Percentiles rank a stretch among this genome's conserved stretches.
These are phyloP conservation scores for Heterochromis multidens DNA, from an alignment of 2,113 vertebrate species.

Conservation along the genomic window DNA sequence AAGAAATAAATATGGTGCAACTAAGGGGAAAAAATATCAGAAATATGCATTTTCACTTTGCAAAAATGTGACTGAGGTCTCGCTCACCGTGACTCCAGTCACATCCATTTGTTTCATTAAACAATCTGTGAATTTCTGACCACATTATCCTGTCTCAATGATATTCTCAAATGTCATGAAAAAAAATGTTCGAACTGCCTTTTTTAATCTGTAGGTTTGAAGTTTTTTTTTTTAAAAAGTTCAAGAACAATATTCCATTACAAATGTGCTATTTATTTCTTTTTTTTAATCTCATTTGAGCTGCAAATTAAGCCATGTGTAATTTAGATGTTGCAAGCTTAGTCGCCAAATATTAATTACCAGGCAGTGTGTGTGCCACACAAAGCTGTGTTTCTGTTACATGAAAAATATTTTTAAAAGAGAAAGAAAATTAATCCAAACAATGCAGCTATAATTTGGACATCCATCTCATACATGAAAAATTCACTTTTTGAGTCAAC, in stretches of 20 bases:
- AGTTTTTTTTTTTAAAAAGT: neutral
- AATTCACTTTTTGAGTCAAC: neutral
- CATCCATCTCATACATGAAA: neutral
- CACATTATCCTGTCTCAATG: neutral
- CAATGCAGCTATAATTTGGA: neutral
- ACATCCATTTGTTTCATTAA: neutral
- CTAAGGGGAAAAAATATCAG: neutral
- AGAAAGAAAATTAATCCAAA: neutral
- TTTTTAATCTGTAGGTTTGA: neutral
- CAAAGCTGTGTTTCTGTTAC: neutral
- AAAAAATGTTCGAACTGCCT: neutral
- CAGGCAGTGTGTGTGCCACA: neutral
- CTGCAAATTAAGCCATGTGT: neutral
- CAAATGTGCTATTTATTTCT: neutral
- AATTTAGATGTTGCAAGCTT: neutral
- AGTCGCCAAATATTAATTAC: neutral
- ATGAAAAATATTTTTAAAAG: neutral
- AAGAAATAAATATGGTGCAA: neutral
- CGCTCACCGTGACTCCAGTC: neutral
- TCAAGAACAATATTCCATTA: neutral
- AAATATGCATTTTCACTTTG: neutral
- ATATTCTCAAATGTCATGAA: neutral
- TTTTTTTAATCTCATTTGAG: neutral
- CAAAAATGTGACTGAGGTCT: neutral
- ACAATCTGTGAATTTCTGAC: neutral